Conservation (phyloP, 2,888 invertebrate species). For the Apodemia zela region DNA sequence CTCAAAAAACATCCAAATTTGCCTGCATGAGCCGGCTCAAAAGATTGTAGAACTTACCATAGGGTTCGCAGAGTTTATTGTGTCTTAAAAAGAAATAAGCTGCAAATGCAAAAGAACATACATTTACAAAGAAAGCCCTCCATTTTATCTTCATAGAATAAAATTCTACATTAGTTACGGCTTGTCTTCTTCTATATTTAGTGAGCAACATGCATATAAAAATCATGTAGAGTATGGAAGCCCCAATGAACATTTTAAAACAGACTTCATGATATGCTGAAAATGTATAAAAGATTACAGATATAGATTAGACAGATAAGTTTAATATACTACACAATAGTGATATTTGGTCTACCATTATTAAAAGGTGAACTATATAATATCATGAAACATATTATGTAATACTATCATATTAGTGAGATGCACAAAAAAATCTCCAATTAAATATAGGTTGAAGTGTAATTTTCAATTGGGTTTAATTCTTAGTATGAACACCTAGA, state of each 20-base stretch:
- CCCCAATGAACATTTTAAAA: constrained; percentile 92
- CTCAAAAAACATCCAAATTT: not conserved
- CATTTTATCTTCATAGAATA: constrained; percentile 89
- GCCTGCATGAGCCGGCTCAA: not conserved
- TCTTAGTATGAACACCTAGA: not conserved
- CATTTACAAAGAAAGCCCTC: constrained; percentile 86
- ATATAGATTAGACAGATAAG: not conserved
- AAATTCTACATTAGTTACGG: constrained; percentile 78
- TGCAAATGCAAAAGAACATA: constrained; percentile 87
- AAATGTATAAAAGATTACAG: constrained; percentile 46
- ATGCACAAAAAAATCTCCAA: not conserved
- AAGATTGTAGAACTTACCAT: constrained; percentile 82
- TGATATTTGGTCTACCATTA: no score
- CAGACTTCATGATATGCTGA: constrained; percentile 92
- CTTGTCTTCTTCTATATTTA: constrained; percentile 82
- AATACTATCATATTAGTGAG: not conserved
- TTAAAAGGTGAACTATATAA: no score
- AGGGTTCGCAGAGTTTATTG: constrained; percentile 94
- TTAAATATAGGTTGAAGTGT: no score
- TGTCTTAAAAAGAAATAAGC: constrained; percentile 95
- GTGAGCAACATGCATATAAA: constrained; percentile 86
- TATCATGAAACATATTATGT: not conserved
- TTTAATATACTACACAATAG: no score
- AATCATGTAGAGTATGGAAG: constrained; percentile 93
- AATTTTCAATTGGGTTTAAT: no score